These are phyloP conservation scores for Pseudomyrmex flavicornis DNA, from an alignment of 1,140 invertebrate genomes.

Conservation along the genomic window DNA sequence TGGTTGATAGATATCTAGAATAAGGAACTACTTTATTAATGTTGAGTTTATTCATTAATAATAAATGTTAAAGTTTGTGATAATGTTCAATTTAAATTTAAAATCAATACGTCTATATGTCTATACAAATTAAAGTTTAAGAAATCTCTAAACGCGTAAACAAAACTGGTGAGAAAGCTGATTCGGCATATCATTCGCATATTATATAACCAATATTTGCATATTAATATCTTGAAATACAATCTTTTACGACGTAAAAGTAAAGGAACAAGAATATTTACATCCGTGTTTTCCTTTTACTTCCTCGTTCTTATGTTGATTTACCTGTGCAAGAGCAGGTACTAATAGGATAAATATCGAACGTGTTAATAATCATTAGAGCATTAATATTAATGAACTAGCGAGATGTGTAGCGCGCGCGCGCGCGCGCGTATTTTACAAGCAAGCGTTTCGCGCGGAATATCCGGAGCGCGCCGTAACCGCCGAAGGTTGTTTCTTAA, in stretches of 20 bases:
- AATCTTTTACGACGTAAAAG: not conserved
- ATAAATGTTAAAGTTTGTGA: too few species aligned
- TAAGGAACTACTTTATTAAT: too few species aligned
- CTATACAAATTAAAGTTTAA: too few species aligned
- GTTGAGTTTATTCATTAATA: too few species aligned
- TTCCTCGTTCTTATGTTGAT: conserved; percentile 5
- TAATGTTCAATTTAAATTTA: too few species aligned
- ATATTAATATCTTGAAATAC: not conserved
- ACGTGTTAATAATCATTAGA: conserved; percentile 38
- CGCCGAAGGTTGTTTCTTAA: conserved; percentile 40
- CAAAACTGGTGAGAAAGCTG: too few species aligned
- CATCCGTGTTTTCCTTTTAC: not conserved
- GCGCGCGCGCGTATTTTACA: not conserved
- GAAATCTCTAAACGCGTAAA: too few species aligned
- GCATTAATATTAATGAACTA: conserved; percentile 50
- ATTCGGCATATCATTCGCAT: not conserved
- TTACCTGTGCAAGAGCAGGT: not conserved
- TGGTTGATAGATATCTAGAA: too few species aligned
- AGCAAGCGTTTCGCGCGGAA: conserved; percentile 7
- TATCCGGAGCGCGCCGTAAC: not conserved
- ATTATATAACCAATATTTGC: not conserved
- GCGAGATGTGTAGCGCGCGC: not conserved
- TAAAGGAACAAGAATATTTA: not conserved
- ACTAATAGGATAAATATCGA: conserved; percentile 18
- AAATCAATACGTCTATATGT: too few species aligned